Conservation (phyloP, 2,888 invertebrate species). For the Pteria penguin region DNA sequence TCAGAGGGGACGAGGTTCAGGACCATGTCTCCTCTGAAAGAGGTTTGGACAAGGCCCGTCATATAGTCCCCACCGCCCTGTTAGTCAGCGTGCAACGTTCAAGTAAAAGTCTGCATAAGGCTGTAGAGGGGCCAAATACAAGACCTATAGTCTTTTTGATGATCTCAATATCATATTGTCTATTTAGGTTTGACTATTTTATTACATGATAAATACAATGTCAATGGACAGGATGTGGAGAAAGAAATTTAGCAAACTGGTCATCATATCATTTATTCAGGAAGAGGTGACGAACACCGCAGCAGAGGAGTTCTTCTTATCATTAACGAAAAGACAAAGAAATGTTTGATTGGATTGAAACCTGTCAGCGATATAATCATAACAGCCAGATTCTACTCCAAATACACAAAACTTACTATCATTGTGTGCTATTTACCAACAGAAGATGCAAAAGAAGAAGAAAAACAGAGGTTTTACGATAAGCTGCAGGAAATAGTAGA, state of each 20-base stretch:
- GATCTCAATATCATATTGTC: no score
- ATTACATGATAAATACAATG: no score
- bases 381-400: constrained; percentile 25
- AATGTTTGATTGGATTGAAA: constrained; percentile 5
- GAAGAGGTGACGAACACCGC: constrained; percentile 7
- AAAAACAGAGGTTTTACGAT: constrained; percentile 10
- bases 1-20: no score
- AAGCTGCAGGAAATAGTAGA: not conserved
- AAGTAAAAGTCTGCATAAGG: no score
- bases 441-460: constrained; percentile 6
- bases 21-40: no score
- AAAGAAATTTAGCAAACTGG: not conserved
- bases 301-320: constrained; percentile 4
- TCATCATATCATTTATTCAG: no score
- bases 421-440: constrained; percentile 11
- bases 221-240: constrained; percentile 1
- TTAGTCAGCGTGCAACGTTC: no score
- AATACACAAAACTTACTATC: constrained; percentile 18
- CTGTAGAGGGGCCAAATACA: no score
- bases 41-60: no score
- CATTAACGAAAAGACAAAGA: constrained; percentile 10
- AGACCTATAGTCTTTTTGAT: no score
- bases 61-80: no score
- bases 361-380: constrained; percentile 9
- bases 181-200: no score